phyloP scores from a whole-genome alignment of 2,888 invertebrate species.

The Diaperis boleti region DNA sequence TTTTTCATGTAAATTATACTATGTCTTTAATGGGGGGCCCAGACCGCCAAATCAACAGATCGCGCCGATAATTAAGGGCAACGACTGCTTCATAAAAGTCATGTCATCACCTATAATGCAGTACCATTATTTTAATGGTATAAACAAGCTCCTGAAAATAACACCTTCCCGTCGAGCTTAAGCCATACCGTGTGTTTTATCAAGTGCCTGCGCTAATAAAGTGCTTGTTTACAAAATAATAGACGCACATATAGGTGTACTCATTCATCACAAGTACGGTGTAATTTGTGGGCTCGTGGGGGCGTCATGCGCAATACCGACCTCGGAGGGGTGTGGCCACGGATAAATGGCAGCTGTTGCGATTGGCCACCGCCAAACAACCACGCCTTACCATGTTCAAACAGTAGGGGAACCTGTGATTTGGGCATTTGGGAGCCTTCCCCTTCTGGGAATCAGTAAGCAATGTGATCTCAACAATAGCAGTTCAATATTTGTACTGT shows the following conservation, averaged over 20 bases:
- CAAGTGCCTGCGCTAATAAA: slow-evolving; percentile 61
- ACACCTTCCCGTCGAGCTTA: slow-evolving; percentile 54
- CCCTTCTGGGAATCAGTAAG: slow-evolving; percentile 66
- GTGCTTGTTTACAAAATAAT: slow-evolving; percentile 65
- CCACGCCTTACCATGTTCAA: slow-evolving; percentile 50
- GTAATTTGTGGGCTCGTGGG: slow-evolving; percentile 14
- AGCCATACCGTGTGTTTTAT: slow-evolving; percentile 31
- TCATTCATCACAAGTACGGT: slow-evolving; percentile 30
- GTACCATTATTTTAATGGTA: slow-evolving; percentile 47
- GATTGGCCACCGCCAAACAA: slow-evolving; percentile 52
- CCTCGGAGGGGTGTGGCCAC: slow-evolving; percentile 55
- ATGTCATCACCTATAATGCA: slow-evolving; percentile 48
- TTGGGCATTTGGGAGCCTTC: slow-evolving; percentile 53
- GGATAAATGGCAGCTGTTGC: slow-evolving; percentile 61
- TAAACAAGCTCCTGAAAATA: slow-evolving; percentile 56
- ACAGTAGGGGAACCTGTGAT: slow-evolving; percentile 66
- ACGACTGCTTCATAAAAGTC: slow-evolving; percentile 33
- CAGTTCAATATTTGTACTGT: slow-evolving; percentile 51
- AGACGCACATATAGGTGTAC: slow-evolving; percentile 53
- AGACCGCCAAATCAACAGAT: slow-evolving; percentile 9
- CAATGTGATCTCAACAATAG: slow-evolving; percentile 66
- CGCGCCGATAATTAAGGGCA: slow-evolving; percentile 38
- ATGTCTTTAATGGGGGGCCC: background rate
- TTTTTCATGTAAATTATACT: slow-evolving; percentile 2
- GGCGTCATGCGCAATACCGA: slow-evolving; percentile 55